These are phyloP conservation scores for Ips nitidus DNA, from an alignment of 1,140 invertebrate species.

Conservation along the genomic window DNA sequence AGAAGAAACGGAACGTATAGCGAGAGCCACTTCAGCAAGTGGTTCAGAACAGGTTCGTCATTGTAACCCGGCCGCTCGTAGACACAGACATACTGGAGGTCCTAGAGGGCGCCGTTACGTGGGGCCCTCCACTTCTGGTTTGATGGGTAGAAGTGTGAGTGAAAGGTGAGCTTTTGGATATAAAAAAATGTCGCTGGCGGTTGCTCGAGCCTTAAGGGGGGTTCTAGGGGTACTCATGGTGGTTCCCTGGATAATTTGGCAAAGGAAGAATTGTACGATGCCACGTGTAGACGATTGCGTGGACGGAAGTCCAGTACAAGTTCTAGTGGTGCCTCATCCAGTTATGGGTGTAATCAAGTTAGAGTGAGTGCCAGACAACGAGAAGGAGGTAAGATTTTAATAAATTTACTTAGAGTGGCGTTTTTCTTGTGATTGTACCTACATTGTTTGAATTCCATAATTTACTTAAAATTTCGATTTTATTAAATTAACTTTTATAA, in stretches of 20 bases:
- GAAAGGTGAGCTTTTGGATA: slow-evolving; percentile 10
- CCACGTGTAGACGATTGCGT: slow-evolving; percentile 24
- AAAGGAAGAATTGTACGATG: slow-evolving; percentile 48
- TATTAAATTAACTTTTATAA: no score
- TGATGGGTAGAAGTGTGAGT: slow-evolving; percentile 26
- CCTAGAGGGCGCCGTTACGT: slow-evolving; percentile 47
- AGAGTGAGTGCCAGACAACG: slow-evolving; percentile 61
- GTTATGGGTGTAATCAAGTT: slow-evolving; percentile 34
- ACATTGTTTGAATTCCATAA: no score
- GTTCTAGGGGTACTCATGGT: slow-evolving; percentile 49
- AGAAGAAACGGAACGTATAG: slow-evolving; percentile 59
- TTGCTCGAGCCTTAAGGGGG: no score
- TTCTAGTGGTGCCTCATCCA: slow-evolving; percentile 29
- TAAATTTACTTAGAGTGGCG: not conserved
- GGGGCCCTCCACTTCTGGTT: slow-evolving; percentile 20
- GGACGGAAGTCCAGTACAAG: slow-evolving; percentile 28
- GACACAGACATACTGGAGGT: slow-evolving; percentile 41
- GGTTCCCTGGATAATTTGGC: slow-evolving; percentile 62
- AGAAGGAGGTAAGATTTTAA: slow-evolving; percentile 60
- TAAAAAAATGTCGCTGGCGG: no score
- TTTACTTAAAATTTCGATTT: no score
- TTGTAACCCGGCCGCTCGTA: slow-evolving; percentile 46
- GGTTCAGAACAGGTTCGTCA: slow-evolving; percentile 49
- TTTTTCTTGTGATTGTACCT: no score
- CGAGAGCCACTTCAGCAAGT: slow-evolving; percentile 46